phyloP scores from a whole-genome alignment of 1,140 invertebrate species.

The Drosophila sechellia region DNA sequence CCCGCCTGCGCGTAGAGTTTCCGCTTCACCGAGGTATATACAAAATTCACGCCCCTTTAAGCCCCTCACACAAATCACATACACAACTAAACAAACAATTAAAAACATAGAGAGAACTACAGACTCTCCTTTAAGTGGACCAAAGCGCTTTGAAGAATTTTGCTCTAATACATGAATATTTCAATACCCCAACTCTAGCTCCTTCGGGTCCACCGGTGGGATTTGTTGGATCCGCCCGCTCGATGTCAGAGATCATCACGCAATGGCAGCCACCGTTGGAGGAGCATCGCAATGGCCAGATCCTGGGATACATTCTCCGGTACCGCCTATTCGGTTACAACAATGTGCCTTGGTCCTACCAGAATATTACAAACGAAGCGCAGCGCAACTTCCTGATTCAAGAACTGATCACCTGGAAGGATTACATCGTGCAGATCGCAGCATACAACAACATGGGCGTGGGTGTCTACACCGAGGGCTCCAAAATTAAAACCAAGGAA shows the following conservation, averaged over 20 bases:
- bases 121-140: conserved; percentile 11
- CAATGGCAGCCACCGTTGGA: conserved; percentile 98
- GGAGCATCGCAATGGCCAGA: conserved; percentile 96
- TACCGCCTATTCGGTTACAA: conserved; percentile 96
- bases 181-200: conserved; percentile 85
- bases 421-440: conserved; percentile 98
- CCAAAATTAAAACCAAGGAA: conserved; percentile 97
- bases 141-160: not conserved
- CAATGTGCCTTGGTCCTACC: conserved; percentile 93
- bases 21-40: conserved; percentile 83
- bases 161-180: conserved; percentile 5
- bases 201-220: conserved; percentile 95
- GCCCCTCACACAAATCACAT: conserved; percentile 1
- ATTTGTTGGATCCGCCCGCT: conserved; percentile 95
- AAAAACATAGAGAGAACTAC: conserved; percentile 25
- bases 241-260: conserved; percentile 97
- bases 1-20: conserved; percentile 76
- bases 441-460: conserved; percentile 99
- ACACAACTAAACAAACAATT: not conserved
- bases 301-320: conserved; percentile 96
- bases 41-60: conserved; percentile 13
- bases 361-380: conserved; percentile 96
- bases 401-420: conserved; percentile 98
- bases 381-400: conserved; percentile 96
- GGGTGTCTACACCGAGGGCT: conserved; percentile 95